These are phyloP conservation scores for Bostrychus sinensis DNA, from an alignment of 2,113 vertebrate genomes.

Conservation along the genomic window DNA sequence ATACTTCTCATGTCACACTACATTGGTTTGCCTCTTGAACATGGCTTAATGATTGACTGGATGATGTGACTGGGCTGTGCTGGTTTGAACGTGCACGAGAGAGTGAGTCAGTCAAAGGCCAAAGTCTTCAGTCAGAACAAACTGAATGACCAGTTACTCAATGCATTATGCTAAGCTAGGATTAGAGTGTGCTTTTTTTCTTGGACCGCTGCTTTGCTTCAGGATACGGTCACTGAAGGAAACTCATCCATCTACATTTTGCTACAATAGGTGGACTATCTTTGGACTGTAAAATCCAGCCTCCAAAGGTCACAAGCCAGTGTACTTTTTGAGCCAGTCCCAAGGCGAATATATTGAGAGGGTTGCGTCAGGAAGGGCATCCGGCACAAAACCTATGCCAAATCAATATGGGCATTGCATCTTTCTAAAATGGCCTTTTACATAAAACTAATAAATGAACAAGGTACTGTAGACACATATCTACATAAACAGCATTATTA, in stretches of 20 bases:
- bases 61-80: not conserved
- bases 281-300: too few species aligned
- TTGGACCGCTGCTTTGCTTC: not conserved
- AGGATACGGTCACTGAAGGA: not conserved
- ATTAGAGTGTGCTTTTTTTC: not conserved
- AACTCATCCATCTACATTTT: conserved; percentile 7
- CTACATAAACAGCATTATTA: too few species aligned
- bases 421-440: too few species aligned
- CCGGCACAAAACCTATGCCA: too few species aligned
- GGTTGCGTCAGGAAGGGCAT: not conserved
- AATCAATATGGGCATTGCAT: too few species aligned
- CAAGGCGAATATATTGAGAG: not conserved
- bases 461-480: too few species aligned
- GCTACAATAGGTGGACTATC: too few species aligned
- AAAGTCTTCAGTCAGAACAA: not conserved
- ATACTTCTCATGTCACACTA: too few species aligned
- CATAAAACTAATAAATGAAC: too few species aligned
- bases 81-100: not conserved
- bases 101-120: not conserved
- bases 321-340: not conserved
- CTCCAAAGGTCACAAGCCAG: not conserved
- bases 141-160: not conserved
- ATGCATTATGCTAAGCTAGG: not conserved
- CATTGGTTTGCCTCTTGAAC: too few species aligned
- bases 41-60: conserved; percentile 1